These are phyloP conservation scores for Adelges cooleyi DNA, from an alignment of 1,140 invertebrate genomes.

Conservation along the genomic window DNA sequence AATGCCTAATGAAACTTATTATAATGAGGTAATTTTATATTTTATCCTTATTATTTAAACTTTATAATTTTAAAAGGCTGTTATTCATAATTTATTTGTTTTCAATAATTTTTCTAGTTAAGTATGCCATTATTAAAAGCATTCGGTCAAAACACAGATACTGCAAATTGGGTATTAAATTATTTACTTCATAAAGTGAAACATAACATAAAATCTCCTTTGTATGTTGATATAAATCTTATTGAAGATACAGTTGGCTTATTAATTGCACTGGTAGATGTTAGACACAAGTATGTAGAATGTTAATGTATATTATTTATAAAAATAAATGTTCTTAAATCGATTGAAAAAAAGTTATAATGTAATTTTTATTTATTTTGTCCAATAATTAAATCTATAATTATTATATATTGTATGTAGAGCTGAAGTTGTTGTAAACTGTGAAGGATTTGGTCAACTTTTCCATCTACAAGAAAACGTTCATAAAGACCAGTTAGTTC, in stretches of 20 bases:
- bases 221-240: constrained; percentile 47
- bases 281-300: constrained; percentile 46
- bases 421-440: constrained; percentile 38
- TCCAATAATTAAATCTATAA: too few relatives aligned
- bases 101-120: constrained; percentile 38
- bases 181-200: constrained; percentile 52
- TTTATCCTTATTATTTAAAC: not conserved
- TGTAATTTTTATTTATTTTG: too few relatives aligned
- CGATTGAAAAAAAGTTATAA: too few relatives aligned
- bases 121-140: constrained; percentile 45
- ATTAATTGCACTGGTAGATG: constrained; percentile 46
- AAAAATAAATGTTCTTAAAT: too few relatives aligned
- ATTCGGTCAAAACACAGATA: constrained; percentile 50
- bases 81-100: not conserved
- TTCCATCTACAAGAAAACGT: constrained; percentile 37
- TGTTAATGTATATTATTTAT: too few relatives aligned
- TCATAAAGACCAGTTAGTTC: constrained; percentile 40
- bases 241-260: constrained; percentile 49
- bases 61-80: constrained; percentile 23
- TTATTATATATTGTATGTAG: too few relatives aligned
- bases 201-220: constrained; percentile 42
- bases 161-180: constrained; percentile 47
- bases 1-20: constrained; percentile 53
- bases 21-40: constrained; percentile 46
- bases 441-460: constrained; percentile 40